phyloP scores from a whole-genome alignment of 2,113 vertebrate genomes.

The Petrocephalus zakoni region DNA sequence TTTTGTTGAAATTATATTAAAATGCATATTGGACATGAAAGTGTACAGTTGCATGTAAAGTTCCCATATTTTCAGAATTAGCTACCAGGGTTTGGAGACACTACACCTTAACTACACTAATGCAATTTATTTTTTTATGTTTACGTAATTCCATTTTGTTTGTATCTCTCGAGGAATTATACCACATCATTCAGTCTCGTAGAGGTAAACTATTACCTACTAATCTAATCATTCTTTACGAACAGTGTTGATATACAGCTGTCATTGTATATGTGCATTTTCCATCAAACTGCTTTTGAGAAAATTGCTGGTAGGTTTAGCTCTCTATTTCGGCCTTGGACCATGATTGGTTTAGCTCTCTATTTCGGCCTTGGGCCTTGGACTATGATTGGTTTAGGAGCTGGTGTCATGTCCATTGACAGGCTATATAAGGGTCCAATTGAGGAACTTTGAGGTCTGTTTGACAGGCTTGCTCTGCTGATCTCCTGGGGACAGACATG shows the following conservation, averaged over 20 bases:
- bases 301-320: neutral
- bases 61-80: neutral
- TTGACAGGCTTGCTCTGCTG: constrained; percentile 16
- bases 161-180: neutral
- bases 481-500: neutral
- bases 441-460: constrained; percentile 18
- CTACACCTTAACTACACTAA: neutral
- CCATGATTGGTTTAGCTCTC: neutral
- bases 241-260: neutral
- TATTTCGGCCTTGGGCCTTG: neutral
- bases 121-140: neutral
- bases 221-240: neutral
- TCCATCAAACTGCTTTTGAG: neutral
- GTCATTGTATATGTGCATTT: neutral
- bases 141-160: neutral
- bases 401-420: constrained; percentile 30
- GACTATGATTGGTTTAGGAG: neutral
- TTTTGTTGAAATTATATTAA: neutral
- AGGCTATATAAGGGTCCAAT: constrained; percentile 34
- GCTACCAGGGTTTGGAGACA: neutral
- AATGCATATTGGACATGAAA: neutral
- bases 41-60: neutral
- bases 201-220: neutral
- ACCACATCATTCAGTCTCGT: neutral
- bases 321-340: neutral